These are phyloP conservation scores for Axinella damicornis DNA, from an alignment of 37 sponge, comb jelly and placozoan genomes.

Conservation along the genomic window DNA sequence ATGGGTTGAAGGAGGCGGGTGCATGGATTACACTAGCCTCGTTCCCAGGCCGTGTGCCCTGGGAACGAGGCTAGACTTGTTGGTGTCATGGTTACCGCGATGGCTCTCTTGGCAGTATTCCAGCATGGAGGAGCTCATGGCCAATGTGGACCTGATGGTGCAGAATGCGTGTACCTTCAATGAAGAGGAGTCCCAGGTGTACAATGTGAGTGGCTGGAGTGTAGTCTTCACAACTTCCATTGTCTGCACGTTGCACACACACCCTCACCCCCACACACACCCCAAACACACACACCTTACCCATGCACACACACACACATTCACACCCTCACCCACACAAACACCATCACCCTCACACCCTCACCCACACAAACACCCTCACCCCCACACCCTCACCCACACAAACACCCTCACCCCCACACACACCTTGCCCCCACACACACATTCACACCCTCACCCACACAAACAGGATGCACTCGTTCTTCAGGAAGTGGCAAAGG, in stretches of 20 bases:
- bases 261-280: no score
- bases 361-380: not conserved
- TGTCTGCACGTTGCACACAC: no score
- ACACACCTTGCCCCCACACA: no score
- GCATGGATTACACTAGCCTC: no score
- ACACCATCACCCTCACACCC: not conserved
- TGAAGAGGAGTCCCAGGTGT: slow-evolving; percentile 70
- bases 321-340: no score
- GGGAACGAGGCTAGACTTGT: not conserved
- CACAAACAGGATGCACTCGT: slow-evolving; percentile 53
- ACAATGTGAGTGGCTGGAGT: slow-evolving; percentile 25
- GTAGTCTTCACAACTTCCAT: no score
- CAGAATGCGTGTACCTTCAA: slow-evolving; percentile 80
- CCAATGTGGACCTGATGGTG: slow-evolving; percentile 73
- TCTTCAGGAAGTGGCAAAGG: slow-evolving; percentile 39
- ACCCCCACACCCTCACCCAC: no score
- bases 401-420: not conserved
- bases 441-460: no score
- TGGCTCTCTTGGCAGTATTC: slow-evolving; percentile 38
- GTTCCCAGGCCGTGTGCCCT: no score
- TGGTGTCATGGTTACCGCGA: not conserved
- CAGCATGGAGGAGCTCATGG: slow-evolving; percentile 56
- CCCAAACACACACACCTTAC: no score
- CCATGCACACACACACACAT: no score
- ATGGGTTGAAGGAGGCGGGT: no score